Conservation (phyloP, 1,140 invertebrate genomes). For the Rhizoglyphus robini region DNA sequence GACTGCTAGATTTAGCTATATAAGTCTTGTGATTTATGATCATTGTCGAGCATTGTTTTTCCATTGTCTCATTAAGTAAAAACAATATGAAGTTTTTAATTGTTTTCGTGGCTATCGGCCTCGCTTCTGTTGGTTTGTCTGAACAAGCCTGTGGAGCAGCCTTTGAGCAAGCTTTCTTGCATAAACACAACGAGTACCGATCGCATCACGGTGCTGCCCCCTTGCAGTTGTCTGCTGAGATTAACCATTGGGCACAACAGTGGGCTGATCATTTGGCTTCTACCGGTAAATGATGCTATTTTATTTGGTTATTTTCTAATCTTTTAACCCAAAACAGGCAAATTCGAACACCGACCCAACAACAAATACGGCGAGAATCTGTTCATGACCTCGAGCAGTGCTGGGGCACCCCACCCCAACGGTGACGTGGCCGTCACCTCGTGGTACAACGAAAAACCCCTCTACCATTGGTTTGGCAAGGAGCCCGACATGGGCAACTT, state of each 20-base stretch:
- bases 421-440: slow-evolving; percentile 21
- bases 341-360: slow-evolving; percentile 43
- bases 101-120: too few relatives aligned
- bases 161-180: slow-evolving; percentile 47
- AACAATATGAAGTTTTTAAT: too few relatives aligned
- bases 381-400: too few relatives aligned
- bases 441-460: slow-evolving; percentile 32
- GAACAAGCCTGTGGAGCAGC: too few relatives aligned
- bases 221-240: slow-evolving; percentile 51
- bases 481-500: slow-evolving; percentile 47
- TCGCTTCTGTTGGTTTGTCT: too few relatives aligned
- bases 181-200: slow-evolving; percentile 61
- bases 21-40: too few relatives aligned
- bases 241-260: too few relatives aligned
- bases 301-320: neutral
- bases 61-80: too few relatives aligned
- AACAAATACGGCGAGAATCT: slow-evolving; percentile 53
- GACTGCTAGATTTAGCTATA: too few relatives aligned
- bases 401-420: neutral
- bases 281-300: too few relatives aligned
- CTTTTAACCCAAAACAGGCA: neutral
- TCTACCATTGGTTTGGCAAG: slow-evolving; percentile 49
- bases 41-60: too few relatives aligned
- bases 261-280: slow-evolving; percentile 45
- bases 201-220: slow-evolving; percentile 51